Base-by-base conservation (phyloP, 2,797 vertebrate species). In the Chrysocyon brachyurus region DNA sequence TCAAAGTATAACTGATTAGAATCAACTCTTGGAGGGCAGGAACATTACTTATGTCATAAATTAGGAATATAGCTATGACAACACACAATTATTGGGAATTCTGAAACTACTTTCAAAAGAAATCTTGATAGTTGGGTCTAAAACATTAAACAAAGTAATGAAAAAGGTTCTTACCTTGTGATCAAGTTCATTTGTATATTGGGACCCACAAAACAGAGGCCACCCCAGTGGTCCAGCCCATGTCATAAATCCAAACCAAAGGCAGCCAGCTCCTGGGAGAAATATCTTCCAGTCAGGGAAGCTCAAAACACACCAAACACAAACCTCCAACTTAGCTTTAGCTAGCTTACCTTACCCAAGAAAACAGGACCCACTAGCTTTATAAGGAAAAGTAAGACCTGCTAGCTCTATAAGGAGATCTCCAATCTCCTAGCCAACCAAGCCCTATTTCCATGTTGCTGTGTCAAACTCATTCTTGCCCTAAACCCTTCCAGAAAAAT, bases 21-120 rank as follows among this genome's bases (percentile, higher is more conserved):
- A 21, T 66, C 11, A 78, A 94, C 17, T 85, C 17, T 46, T 87
- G 21, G 70, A 93, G 19, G 49, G 24, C 21, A 87, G 46, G 33
- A 77, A 70, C 66, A 86, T 89, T 21, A 86, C n/a, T 28, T 94
- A 26, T 70, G 26, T 61, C n/a, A 24, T 75, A 92, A 66, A 89
- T 36, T 36, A 22, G n/a, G n/a, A 19, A 52, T 87, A 68, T 15
- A 68, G 10, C 7, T 75, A 56, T 14, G 82, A 66, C 12, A 81
- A 15, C 9, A 63, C 19, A 21, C 14, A 85, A 22, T 82, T 91
- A 54, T 61, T 6, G 86, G 46, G 26, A 92, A 85, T 75, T 70
- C 64, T 57, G 33, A 26, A 24, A 61, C 24, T 59, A n/a, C 31
- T 82, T 88, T 56, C 33, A 56, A 72, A 77, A 70, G 88, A 59